These are phyloP conservation scores for Dicrostonyx torquatus DNA, from an alignment of 2,797 vertebrate species.

Conservation along the genomic window DNA sequence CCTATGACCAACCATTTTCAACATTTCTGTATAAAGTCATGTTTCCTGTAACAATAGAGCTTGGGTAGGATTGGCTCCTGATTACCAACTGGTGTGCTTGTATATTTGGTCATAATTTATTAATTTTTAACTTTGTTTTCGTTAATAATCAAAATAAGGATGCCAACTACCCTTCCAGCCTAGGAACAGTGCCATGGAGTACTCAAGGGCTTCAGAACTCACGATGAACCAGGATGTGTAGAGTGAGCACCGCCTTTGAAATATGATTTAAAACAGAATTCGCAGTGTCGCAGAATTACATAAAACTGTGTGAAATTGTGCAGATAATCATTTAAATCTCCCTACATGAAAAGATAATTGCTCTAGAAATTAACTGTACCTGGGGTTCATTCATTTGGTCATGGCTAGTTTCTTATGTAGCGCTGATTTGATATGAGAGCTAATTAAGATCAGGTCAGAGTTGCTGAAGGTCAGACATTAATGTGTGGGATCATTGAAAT, in stretches of 20 bases:
- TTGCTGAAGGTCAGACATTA: slow-evolving; percentile 99
- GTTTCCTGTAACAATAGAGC: slow-evolving; percentile 75
- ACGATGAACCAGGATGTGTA: slow-evolving; percentile 82
- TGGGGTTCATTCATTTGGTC: slow-evolving; percentile 99
- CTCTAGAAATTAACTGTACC: slow-evolving; percentile 99
- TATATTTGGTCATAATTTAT: slow-evolving; percentile 69
- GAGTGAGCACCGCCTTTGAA: slow-evolving; percentile 87
- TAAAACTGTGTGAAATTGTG: slow-evolving; percentile 99
- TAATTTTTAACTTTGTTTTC: slow-evolving; percentile 76
- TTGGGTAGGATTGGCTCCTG: slow-evolving; percentile 6
- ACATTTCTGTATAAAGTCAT: slow-evolving; percentile 62
- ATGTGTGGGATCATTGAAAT: slow-evolving; percentile 98
- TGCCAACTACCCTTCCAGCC: slow-evolving; percentile 71
- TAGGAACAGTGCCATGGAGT: slow-evolving; percentile 65
- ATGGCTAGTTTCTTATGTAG: slow-evolving; percentile 99
- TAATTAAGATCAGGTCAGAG: slow-evolving; percentile 99
- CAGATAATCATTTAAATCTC: slow-evolving; percentile 99
- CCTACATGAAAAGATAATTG: slow-evolving; percentile 99
- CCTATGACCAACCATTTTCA: slow-evolving; percentile 65
- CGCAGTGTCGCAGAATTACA: slow-evolving; percentile 93
- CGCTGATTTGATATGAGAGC: slow-evolving; percentile 97
- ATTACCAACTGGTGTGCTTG: slow-evolving; percentile 57
- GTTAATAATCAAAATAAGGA: slow-evolving; percentile 82
- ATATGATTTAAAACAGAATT: slow-evolving; percentile 93
- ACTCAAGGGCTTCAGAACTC: slow-evolving; percentile 77